phyloP scores from a whole-genome alignment of 2,113 vertebrate species.

The Toxotes jaculatrix region DNA sequence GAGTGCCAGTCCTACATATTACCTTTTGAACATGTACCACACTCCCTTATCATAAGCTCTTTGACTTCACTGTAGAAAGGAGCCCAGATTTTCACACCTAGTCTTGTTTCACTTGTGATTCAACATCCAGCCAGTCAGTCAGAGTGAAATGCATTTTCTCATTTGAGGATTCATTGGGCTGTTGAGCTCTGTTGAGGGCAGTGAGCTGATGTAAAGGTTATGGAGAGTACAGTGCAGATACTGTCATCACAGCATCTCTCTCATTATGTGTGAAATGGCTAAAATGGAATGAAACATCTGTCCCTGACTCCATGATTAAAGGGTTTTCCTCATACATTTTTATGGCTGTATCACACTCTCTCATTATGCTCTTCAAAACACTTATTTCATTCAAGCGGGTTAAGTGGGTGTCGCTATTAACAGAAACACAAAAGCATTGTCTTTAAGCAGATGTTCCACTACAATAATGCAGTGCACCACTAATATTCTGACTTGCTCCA shows the following conservation, averaged over 20 bases:
- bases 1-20: too few species aligned
- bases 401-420: conserved; percentile 49
- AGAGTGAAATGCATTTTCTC: conserved; percentile 53
- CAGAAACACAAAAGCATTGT: conserved; percentile 50
- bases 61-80: conserved; percentile 11
- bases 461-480: background rate
- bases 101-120: conserved; percentile 37
- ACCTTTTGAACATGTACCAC: background rate
- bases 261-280: conserved; percentile 31
- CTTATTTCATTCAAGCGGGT: conserved; percentile 42
- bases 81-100: conserved; percentile 13
- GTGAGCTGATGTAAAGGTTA: conserved; percentile 35
- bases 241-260: conserved; percentile 22
- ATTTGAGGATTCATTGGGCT: conserved; percentile 50
- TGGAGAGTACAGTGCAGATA: background rate
- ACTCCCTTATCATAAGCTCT: background rate
- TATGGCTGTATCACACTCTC: conserved; percentile 25
- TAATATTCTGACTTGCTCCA: conserved; percentile 21
- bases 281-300: conserved; percentile 44
- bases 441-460: conserved; percentile 56
- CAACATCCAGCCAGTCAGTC: conserved; percentile 32
- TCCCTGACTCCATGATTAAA: conserved; percentile 18
- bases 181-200: conserved; percentile 38
- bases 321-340: conserved; percentile 38
- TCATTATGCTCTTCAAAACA: conserved; percentile 66